phyloP scores from a whole-genome alignment of 2,113 vertebrate species.

The Gymnocephalus cernua region DNA sequence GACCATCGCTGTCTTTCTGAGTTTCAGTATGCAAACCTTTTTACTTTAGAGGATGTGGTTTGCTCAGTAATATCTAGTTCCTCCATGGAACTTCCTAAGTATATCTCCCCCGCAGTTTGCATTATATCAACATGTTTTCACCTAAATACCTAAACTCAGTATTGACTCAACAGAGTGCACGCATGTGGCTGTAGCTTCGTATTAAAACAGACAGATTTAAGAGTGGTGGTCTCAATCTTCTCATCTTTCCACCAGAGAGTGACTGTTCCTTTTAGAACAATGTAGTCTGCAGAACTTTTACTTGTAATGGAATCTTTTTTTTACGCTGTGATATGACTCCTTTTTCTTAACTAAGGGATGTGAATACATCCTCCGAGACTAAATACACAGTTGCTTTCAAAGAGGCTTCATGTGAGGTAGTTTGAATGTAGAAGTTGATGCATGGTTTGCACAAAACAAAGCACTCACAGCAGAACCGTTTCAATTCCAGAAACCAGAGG shows the following conservation, averaged over 20 bases:
- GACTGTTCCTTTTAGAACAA: background rate
- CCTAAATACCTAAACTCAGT: no score
- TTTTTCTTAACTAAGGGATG: background rate
- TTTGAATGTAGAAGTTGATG: no score
- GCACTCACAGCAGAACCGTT: background rate
- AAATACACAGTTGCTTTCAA: background rate
- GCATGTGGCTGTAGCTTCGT: background rate
- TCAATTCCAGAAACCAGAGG: background rate
- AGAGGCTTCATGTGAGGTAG: background rate
- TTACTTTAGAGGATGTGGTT: slow-evolving; percentile 60
- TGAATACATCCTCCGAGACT: background rate
- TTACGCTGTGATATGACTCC: background rate
- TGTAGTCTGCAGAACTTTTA: background rate
- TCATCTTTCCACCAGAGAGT: background rate
- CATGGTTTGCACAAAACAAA: background rate
- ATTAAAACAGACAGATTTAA: background rate
- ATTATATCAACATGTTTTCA: background rate
- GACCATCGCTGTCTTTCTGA: background rate
- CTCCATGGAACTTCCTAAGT: slow-evolving; percentile 13
- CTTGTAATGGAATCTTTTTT: background rate
- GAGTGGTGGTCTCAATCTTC: background rate
- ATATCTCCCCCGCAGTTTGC: background rate
- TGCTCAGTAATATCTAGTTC: slow-evolving; percentile 7
- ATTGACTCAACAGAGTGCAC: no score
- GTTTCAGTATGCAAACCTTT: background rate